These are phyloP conservation scores for Epizoanthus rinbou DNA, from an alignment of 92 coral and sea anemone genomes.

Conservation along the genomic window DNA sequence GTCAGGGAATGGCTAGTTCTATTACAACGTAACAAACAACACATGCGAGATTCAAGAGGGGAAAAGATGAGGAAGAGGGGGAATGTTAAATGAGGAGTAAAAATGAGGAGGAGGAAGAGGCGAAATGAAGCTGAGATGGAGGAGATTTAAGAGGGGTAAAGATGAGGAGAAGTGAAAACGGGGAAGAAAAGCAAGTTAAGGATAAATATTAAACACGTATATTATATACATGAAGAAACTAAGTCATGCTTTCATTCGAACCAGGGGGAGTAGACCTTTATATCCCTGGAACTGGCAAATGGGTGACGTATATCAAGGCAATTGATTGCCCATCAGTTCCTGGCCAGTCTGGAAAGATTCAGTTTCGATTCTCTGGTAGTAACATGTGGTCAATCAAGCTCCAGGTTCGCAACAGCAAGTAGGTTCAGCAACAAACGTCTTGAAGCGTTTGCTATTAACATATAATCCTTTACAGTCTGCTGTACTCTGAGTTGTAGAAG, in stretches of 20 bases:
- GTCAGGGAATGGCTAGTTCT: too few relatives aligned
- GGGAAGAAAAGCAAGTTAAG: too few relatives aligned
- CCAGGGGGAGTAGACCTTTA: slow-evolving; percentile 79
- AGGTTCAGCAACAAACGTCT: slow-evolving; percentile 11
- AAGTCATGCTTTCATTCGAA: background rate
- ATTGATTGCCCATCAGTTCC: slow-evolving; percentile 70
- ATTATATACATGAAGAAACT: background rate
- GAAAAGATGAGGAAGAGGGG: too few relatives aligned
- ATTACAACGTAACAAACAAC: too few relatives aligned
- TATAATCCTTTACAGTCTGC: background rate
- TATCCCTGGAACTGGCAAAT: slow-evolving; percentile 68
- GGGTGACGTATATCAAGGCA: slow-evolving; percentile 74
- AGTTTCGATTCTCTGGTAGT: slow-evolving; percentile 65
- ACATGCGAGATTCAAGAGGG: too few relatives aligned
- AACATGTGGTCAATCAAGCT: slow-evolving; percentile 73
- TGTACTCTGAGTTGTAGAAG: too few relatives aligned
- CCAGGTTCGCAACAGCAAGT: slow-evolving; percentile 82
- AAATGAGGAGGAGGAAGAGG: background rate
- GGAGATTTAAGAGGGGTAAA: background rate
- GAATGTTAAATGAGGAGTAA: background rate
- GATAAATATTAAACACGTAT: background rate
- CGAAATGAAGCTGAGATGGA: background rate
- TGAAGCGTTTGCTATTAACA: background rate
- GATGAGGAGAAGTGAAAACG: background rate
- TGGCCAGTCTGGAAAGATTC: slow-evolving; percentile 71